These are phyloP conservation scores for Drosophila nr. perissopoda DNA, from an alignment of 2,888 invertebrate genomes.

Conservation along the genomic window DNA sequence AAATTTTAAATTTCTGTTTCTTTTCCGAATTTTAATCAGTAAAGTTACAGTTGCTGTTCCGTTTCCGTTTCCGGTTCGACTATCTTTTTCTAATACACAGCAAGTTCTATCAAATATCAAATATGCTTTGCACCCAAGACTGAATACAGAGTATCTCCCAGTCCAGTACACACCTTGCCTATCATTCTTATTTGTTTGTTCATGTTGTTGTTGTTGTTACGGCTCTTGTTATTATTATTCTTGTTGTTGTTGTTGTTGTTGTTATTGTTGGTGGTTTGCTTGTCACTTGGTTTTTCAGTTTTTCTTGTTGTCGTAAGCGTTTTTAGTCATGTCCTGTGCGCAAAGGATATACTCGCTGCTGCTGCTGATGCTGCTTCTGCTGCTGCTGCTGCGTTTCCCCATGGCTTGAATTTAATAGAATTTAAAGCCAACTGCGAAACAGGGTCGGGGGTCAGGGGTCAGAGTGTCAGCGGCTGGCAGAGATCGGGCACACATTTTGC, in stretches of 20 bases:
- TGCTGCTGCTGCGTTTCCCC: constrained; percentile 8
- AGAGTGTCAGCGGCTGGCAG: neutral
- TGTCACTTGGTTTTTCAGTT: constrained; percentile 49
- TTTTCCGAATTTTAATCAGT: neutral
- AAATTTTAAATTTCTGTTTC: neutral
- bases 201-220: constrained; percentile 27
- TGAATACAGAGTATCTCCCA: neutral
- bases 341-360: constrained; percentile 18
- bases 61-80: neutral
- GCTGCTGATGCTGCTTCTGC: neutral
- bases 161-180: neutral
- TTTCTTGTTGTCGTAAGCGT: constrained; percentile 57
- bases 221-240: constrained; percentile 37
- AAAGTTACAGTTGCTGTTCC: neutral
- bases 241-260: constrained; percentile 33
- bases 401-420: constrained; percentile 68
- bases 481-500: constrained; percentile 53
- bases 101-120: too few species aligned
- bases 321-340: constrained; percentile 39
- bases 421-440: constrained; percentile 61
- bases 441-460: neutral
- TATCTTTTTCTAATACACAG: neutral
- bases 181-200: constrained; percentile 30
- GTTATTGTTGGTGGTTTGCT: constrained; percentile 38
- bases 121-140: neutral